These are phyloP conservation scores for Lordiphosa stackelbergi DNA, from an alignment of 1,140 invertebrate genomes.

Conservation along the genomic window DNA sequence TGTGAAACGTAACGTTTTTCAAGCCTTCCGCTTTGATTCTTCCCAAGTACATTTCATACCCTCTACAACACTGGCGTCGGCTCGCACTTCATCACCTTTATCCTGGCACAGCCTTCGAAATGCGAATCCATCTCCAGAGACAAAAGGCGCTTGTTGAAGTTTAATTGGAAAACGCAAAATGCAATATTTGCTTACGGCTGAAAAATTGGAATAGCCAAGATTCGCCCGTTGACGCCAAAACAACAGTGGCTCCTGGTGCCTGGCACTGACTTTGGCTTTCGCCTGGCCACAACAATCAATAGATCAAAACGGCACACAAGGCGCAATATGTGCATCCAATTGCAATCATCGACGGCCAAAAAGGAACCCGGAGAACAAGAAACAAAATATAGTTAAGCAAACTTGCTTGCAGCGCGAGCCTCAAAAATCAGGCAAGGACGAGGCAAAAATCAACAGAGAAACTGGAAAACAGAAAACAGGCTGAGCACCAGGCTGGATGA, in stretches of 20 bases:
- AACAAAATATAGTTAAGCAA: constrained; percentile 45
- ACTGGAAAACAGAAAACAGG: too few relatives aligned
- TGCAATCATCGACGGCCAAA: constrained; percentile 40
- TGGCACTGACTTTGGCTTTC: background rate
- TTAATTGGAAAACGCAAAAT: constrained; percentile 71
- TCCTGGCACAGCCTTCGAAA: constrained; percentile 1
- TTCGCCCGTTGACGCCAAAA: constrained; percentile 10
- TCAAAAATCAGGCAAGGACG: constrained; percentile 48
- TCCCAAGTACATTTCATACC: background rate
- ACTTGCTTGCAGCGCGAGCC: constrained; percentile 20
- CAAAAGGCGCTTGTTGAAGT: constrained; percentile 56
- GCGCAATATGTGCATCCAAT: constrained; percentile 38
- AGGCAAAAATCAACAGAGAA: constrained; percentile 39
- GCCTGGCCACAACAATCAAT: constrained; percentile 43
- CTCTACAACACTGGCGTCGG: constrained; percentile 12
- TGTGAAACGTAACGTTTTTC: too few relatives aligned
- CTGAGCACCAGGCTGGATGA: constrained; percentile 30
- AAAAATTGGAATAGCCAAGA: constrained; percentile 27
- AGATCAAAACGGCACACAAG: constrained; percentile 60
- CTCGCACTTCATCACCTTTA: constrained; percentile 13
- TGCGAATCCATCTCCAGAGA: constrained; percentile 16
- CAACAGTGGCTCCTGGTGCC: background rate
- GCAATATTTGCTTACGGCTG: constrained; percentile 59
- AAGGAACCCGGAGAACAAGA: constrained; percentile 6
- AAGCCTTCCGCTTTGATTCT: too few relatives aligned